A percentile compares a stretch with the other conserved stretches of the same genome.
Evolutionary conservation across 2,888 invertebrate species (phyloP).

Genomic region (Platycheirus albimanus): DNA sequence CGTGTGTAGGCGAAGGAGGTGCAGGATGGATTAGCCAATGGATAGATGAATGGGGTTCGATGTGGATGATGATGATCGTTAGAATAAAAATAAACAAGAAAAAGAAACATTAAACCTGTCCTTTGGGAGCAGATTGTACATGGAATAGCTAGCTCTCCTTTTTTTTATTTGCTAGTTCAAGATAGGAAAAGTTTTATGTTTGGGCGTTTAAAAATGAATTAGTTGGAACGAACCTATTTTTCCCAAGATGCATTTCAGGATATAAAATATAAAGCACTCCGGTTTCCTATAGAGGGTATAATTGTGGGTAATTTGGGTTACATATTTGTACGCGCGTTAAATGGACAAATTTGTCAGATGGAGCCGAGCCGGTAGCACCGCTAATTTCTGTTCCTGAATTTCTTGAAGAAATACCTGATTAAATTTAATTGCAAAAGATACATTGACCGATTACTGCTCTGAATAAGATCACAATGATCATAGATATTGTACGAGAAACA

Average conservation of each 20-base stretch:
- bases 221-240: constrained; percentile 46
- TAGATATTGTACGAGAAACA: not conserved
- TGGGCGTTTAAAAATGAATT: constrained; percentile 47
- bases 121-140: constrained; percentile 4
- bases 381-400: not conserved
- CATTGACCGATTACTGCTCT: constrained; percentile 9
- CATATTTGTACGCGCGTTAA: constrained; percentile 25
- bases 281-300: not conserved
- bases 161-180: not conserved
- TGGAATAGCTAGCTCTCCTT: constrained; percentile 3
- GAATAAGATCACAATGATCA: constrained; percentile 1
- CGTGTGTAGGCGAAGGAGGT: constrained; percentile 37
- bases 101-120: constrained; percentile 25
- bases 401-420: constrained; percentile 17
- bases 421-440: constrained; percentile 14
- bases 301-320: constrained; percentile 17
- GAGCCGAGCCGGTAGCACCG: not conserved
- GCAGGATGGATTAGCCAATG: constrained; percentile 28
- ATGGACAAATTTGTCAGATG: constrained; percentile 37
- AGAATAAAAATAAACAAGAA: constrained; percentile 23
- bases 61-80: constrained; percentile 40
- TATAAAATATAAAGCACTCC: no score
- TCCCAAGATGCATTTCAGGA: not conserved
- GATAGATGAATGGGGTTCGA: constrained; percentile 42
- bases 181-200: constrained; percentile 18